These are phyloP conservation scores for Parus major DNA, from an alignment of 2,113 vertebrate genomes.

Conservation along the genomic window DNA sequence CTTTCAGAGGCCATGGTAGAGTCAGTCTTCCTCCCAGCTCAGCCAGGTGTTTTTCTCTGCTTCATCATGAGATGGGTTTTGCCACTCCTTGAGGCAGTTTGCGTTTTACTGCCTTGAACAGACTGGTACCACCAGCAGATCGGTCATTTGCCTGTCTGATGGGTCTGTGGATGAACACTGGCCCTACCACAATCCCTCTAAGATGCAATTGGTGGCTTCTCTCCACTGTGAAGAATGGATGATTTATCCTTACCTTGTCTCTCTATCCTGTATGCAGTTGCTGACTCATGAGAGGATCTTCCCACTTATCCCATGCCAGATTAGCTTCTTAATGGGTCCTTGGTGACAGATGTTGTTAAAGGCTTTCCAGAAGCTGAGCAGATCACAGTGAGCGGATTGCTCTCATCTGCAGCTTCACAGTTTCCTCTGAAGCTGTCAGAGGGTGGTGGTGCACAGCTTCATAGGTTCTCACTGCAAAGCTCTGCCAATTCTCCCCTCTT, in stretches of 20 bases:
- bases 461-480: neutral
- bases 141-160: neutral
- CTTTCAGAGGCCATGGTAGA: neutral
- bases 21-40: neutral
- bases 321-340: neutral
- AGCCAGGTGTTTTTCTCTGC: neutral
- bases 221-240: neutral
- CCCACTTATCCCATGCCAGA: neutral
- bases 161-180: neutral
- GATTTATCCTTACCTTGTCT: neutral
- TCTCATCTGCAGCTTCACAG: neutral
- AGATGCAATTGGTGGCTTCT: neutral
- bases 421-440: neutral
- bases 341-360: neutral
- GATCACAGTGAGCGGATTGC: accelerated
- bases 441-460: neutral
- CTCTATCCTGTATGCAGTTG: neutral
- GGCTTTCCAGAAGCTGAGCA: neutral
- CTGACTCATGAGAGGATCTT: neutral
- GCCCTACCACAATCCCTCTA: neutral
- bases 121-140: neutral
- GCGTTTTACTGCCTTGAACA: neutral
- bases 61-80: neutral
- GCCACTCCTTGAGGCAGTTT: neutral
- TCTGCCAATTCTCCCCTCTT: neutral